Evolutionary conservation across 2,888 invertebrate genomes (phyloP), one percentile per base, ranked within the genome.

Genomic region (Arrhopalites spinosus): DNA sequence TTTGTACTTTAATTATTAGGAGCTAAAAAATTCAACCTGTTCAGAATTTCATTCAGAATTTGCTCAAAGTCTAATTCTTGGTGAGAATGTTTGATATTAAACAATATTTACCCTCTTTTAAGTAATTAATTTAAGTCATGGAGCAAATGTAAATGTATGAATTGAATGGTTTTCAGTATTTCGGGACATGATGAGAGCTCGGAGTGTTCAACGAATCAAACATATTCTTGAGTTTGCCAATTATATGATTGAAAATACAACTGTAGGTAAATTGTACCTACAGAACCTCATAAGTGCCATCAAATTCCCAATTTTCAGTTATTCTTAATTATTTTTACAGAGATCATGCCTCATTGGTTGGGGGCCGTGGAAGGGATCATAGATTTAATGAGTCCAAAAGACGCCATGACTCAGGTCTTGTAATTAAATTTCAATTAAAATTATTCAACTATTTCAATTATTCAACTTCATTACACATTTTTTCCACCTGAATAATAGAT

Each of bases 291-390:
- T n/a, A n/a, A n/a, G 8, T 45, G 7, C 15, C 45, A 11, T 45
- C 45, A 45, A 45, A 45, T 45, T 15, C 45, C 7, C 7, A 45
- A 45, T 45, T 45, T 45, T 15, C n/a, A n/a, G n/a, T n/a, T n/a
- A n/a, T 45, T 45, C 45, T 45, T 20, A 50, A n/a, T 11, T 50
- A n/a, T 50, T n/a, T 50, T 3, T 50, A 30, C 36, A 75, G 75
- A 25, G 5, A 64, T 72, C n/a, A 47, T 27, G 2, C 17, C 71
- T 3, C 3, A 17, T 2, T 77, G 77, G 77, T 30, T 59, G 25
- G 30, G 29, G 23, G 36, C 74, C 23, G 27, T 77, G 69, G 61
- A 68, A 27, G 68, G n/a, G 3, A 50, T 77, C 11, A 69, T 77
- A 20, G 73, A 70, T 17, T 15, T 63, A 13, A 30, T 69, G 20